A percentile compares a stretch with the other conserved stretches of the same genome.
phyloP scores from a whole-genome alignment of 2,113 vertebrate genomes.

The Eulemur rufifrons region DNA sequence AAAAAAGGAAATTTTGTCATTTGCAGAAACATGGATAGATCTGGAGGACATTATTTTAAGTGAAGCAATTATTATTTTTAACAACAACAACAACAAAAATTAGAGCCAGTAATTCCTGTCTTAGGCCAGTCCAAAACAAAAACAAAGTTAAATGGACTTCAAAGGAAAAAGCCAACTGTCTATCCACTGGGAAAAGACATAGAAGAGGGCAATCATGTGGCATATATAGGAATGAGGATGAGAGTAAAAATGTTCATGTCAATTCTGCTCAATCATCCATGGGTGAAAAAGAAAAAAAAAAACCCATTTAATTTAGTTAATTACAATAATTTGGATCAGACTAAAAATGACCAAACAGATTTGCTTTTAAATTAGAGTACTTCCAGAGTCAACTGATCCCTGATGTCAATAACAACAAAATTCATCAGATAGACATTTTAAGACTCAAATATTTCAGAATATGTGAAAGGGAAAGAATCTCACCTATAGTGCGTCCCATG shows the following conservation, averaged over 20 bases:
- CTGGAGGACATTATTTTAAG: too few relatives aligned
- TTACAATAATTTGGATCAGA: background rate
- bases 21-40: too few relatives aligned
- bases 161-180: conserved; percentile 27
- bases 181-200: background rate
- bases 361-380: background rate
- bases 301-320: conserved; percentile 12
- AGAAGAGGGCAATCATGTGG: conserved; percentile 26
- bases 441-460: background rate
- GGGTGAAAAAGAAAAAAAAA: background rate
- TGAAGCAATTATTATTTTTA: too few relatives aligned
- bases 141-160: conserved; percentile 55
- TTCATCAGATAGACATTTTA: background rate
- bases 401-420: conserved; percentile 25
- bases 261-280: conserved; percentile 22
- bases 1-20: too few relatives aligned
- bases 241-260: background rate
- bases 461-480: background rate
- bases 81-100: background rate
- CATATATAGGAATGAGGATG: background rate
- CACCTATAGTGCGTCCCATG: background rate
- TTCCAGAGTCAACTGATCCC: background rate
- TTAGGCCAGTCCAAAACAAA: conserved; percentile 13
- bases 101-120: background rate
- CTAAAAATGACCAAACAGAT: conserved; percentile 1